Conservation (phyloP, 2,888 invertebrate species). For the Sacculina carcini region DNA sequence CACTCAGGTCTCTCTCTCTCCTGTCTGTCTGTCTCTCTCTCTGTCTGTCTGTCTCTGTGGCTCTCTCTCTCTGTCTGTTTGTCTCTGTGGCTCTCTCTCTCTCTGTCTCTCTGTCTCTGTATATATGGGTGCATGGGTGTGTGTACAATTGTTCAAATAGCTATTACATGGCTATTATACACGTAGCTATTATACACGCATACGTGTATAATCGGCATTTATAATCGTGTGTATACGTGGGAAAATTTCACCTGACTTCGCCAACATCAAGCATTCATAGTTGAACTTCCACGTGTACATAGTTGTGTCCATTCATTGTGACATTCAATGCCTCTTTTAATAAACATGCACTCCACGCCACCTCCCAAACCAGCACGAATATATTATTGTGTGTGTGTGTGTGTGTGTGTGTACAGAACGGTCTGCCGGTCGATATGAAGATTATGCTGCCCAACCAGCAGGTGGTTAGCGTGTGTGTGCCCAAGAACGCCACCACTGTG, state of each 20-base stretch:
- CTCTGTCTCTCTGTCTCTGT: not conserved
- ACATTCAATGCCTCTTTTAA: too few relatives aligned
- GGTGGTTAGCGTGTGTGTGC: constrained; percentile 61
- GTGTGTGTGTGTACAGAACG: not conserved
- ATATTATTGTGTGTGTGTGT: not conserved
- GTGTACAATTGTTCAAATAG: not conserved
- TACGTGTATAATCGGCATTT: not conserved
- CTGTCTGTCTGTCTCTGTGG: not conserved
- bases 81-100: not conserved
- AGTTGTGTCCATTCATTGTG: not conserved
- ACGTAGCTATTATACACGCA: too few relatives aligned
- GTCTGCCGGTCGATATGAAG: constrained; percentile 28
- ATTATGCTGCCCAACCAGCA: constrained; percentile 71
- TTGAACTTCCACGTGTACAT: not conserved
- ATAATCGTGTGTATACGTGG: not conserved
- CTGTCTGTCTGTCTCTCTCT: not conserved
- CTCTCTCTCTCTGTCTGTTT: not conserved
- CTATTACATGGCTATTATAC: too few relatives aligned
- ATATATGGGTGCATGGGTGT: not conserved
- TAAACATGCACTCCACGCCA: too few relatives aligned
- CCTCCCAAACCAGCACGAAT: too few relatives aligned
- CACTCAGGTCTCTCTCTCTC: constrained; percentile 22
- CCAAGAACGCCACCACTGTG: constrained; percentile 65
- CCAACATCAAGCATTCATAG: too few relatives aligned
- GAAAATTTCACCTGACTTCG: too few relatives aligned